Evolutionary conservation across 2,888 invertebrate genomes (phyloP).

Genomic region (Athalia circularis): DNA sequence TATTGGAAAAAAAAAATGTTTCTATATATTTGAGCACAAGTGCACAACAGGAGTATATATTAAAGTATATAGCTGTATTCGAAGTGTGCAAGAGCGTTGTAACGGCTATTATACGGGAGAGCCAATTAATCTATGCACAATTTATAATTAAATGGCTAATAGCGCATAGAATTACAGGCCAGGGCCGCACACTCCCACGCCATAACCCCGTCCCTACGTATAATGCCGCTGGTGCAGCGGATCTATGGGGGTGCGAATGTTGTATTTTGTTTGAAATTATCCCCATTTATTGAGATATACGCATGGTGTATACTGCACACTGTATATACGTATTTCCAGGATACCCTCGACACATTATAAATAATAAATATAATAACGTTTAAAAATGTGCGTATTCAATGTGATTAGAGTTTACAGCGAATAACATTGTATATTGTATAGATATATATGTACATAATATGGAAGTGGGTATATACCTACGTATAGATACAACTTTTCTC

Average conservation of each 20-base stretch:
- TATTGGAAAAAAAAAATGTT: background rate
- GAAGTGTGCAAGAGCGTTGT: conserved; percentile 58
- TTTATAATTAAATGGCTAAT: conserved; percentile 74
- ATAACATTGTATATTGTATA: background rate
- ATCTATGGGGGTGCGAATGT: background rate
- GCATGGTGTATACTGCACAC: too few relatives aligned
- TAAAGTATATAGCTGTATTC: conserved; percentile 3
- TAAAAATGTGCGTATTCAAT: background rate
- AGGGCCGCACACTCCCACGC: conserved; percentile 70
- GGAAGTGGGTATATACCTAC: background rate
- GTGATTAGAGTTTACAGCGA: background rate
- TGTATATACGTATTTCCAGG: background rate
- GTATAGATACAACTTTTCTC: conserved; percentile 28
- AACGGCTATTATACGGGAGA: conserved; percentile 67
- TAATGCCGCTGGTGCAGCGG: background rate
- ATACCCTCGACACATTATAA: background rate
- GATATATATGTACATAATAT: background rate
- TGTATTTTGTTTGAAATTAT: too few relatives aligned
- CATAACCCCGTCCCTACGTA: conserved; percentile 7
- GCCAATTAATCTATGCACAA: conserved; percentile 74
- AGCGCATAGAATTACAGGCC: conserved; percentile 72
- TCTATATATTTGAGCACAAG: background rate
- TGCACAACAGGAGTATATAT: background rate
- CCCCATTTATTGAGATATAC: too few relatives aligned
- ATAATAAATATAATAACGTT: too few relatives aligned